Evolutionary conservation across 2,888 invertebrate genomes (phyloP).

Genomic region (Tetragnatha montana): DNA sequence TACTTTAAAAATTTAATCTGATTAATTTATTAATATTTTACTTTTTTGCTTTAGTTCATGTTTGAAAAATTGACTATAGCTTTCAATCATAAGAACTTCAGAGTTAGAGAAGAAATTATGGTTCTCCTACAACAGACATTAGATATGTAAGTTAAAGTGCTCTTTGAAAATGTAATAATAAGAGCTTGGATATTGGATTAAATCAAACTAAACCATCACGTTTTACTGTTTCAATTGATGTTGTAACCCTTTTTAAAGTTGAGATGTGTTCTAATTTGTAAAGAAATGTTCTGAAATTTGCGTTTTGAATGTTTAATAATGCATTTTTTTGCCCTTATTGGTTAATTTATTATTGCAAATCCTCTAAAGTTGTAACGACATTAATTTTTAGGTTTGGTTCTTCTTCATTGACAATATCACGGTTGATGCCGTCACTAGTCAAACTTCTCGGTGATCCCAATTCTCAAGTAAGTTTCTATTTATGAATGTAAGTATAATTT

Average conservation of each 20-base stretch:
- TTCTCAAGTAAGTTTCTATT: conserved; percentile 79
- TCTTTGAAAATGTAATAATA: background rate
- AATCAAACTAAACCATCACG: too few relatives aligned
- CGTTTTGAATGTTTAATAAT: background rate
- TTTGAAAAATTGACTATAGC: conserved; percentile 84
- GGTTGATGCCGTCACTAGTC: conserved; percentile 88
- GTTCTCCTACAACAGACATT: conserved; percentile 87
- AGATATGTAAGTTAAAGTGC: conserved; percentile 82
- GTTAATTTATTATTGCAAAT: background rate
- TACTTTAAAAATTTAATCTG: background rate
- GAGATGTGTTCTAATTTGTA: too few relatives aligned
- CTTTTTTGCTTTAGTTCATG: conserved; percentile 78
- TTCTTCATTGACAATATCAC: conserved; percentile 86
- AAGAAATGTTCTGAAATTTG: too few relatives aligned
- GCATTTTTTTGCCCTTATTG: background rate
- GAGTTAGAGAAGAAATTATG: conserved; percentile 92
- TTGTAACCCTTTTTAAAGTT: too few relatives aligned
- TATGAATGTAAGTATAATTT: background rate
- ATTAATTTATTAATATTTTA: background rate
- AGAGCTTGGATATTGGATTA: too few relatives aligned
- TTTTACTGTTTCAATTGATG: too few relatives aligned
- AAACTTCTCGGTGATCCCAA: conserved; percentile 91
- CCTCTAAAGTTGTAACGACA: background rate
- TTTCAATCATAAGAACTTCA: conserved; percentile 92
- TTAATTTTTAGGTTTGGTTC: conserved; percentile 85